phyloP scores from a whole-genome alignment of 2,888 invertebrate genomes.

The Eledona agricola region DNA sequence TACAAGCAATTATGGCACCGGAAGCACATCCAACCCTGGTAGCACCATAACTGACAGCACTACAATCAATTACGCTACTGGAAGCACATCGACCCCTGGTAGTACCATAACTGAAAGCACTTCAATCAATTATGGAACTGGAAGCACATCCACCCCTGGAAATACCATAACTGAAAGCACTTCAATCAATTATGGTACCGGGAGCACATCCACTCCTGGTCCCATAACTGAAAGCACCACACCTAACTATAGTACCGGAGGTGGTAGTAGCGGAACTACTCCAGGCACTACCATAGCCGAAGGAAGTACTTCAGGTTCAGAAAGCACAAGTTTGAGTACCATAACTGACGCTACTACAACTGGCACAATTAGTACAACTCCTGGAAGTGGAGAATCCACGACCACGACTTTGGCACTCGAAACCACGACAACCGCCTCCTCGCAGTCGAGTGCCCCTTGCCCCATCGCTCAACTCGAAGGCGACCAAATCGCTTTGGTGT shows the following conservation, averaged over 20 bases:
- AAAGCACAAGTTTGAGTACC: constrained; percentile 16
- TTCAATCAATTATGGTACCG: too few species aligned
- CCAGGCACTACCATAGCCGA: constrained; percentile 26
- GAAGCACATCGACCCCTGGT: constrained; percentile 17
- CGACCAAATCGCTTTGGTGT: constrained; percentile 77
- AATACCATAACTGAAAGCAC: constrained; percentile 28
- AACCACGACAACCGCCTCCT: constrained; percentile 33
- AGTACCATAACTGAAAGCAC: constrained; percentile 36
- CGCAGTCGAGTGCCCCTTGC: constrained; percentile 53
- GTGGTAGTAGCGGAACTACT: constrained; percentile 28
- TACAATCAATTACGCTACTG: constrained; percentile 15
- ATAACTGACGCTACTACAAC: constrained; percentile 43
- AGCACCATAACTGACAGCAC: constrained; percentile 24
- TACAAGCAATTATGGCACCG: constrained; percentile 3
- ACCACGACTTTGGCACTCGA: constrained; percentile 42
- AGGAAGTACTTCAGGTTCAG: constrained; percentile 25
- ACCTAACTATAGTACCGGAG: constrained; percentile 1
- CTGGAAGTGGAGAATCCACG: constrained; percentile 12
- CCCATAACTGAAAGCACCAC: constrained; percentile 38
- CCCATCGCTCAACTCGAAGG: constrained; percentile 70
- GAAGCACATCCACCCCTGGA: constrained; percentile 17
- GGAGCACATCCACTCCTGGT: constrained; percentile 13
- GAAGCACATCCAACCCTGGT: constrained; percentile 15
- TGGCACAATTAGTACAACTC: constrained; percentile 30
- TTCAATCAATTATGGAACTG: constrained; percentile 12